phyloP scores from a whole-genome alignment of 2,797 vertebrate genomes.

The Danio choprae region DNA sequence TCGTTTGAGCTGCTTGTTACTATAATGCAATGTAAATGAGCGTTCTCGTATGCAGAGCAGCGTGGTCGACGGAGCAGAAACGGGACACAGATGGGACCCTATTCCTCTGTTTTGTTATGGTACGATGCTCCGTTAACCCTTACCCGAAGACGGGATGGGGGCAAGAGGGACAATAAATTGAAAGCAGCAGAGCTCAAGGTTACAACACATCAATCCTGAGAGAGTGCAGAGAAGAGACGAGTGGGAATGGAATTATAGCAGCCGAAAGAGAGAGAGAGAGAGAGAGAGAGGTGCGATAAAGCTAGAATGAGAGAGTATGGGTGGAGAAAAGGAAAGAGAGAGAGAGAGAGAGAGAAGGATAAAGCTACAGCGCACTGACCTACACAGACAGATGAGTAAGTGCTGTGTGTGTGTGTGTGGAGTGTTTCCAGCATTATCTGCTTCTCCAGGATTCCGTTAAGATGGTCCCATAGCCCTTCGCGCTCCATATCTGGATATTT shows the following conservation, averaged over 20 bases:
- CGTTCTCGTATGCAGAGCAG: slow-evolving; percentile 24
- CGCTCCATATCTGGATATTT: slow-evolving; percentile 54
- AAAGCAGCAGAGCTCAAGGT: slow-evolving; percentile 69
- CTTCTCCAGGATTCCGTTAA: slow-evolving; percentile 54
- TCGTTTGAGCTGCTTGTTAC: slow-evolving; percentile 36
- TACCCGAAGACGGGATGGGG: slow-evolving; percentile 25
- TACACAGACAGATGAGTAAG: slow-evolving; percentile 55
- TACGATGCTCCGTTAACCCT: slow-evolving; percentile 51
- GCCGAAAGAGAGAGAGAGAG: slow-evolving; percentile 14
- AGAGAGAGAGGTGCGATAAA: slow-evolving; percentile 16
- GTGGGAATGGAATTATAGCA: slow-evolving; percentile 59
- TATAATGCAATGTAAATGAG: slow-evolving; percentile 52
- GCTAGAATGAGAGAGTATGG: slow-evolving; percentile 40
- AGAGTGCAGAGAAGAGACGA: slow-evolving; percentile 58
- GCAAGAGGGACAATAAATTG: slow-evolving; percentile 61
- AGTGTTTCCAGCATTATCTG: slow-evolving; percentile 48
- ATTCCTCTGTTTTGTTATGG: slow-evolving; percentile 27
- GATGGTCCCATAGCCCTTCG: slow-evolving; percentile 47
- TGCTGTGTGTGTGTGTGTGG: slow-evolving; percentile 24
- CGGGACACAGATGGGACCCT: slow-evolving; percentile 55
- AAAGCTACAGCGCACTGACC: slow-evolving; percentile 52
- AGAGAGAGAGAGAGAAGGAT: slow-evolving; percentile 45
- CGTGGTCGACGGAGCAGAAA: slow-evolving; percentile 37
- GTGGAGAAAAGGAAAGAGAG: slow-evolving; percentile 20
- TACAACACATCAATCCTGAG: slow-evolving; percentile 64